Conservation (phyloP, 1,140 invertebrate genomes). For the Drosophila nasuta region DNA sequence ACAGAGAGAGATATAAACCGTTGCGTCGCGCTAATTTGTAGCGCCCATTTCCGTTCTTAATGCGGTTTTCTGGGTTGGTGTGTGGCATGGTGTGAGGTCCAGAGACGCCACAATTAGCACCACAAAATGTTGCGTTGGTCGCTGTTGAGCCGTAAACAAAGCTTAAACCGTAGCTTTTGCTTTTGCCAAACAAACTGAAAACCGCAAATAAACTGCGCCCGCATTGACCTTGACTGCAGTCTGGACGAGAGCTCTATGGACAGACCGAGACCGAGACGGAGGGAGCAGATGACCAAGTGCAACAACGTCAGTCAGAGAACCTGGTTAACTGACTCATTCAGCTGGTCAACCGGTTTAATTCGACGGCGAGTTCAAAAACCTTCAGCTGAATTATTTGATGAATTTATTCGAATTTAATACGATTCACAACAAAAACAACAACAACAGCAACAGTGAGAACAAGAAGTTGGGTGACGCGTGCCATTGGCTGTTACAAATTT, state of each 20-base stretch:
- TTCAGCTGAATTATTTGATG: constrained; percentile 52
- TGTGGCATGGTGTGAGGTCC: constrained; percentile 20
- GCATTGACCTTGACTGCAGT: constrained; percentile 62
- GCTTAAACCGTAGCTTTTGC: constrained; percentile 37
- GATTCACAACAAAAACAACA: not conserved
- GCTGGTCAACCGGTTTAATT: constrained; percentile 34
- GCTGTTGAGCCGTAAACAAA: constrained; percentile 58
- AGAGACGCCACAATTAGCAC: constrained; percentile 67
- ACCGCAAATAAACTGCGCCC: constrained; percentile 62
- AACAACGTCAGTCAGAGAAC: constrained; percentile 5
- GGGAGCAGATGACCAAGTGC: constrained; percentile 24
- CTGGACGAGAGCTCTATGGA: not conserved
- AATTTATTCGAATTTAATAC: constrained; percentile 67
- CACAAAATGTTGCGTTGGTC: constrained; percentile 22
- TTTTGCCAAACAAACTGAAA: constrained; percentile 44
- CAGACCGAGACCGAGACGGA: not conserved
- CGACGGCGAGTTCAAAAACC: constrained; percentile 65
- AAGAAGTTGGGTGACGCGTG: constrained; percentile 44
- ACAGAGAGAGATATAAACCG: not conserved
- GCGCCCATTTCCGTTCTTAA: constrained; percentile 76
- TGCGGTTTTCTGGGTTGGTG: constrained; percentile 40
- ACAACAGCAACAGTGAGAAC: not conserved
- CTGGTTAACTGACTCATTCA: constrained; percentile 45
- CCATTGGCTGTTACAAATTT: constrained; percentile 40
- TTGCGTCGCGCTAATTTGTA: constrained; percentile 66